Evolutionary conservation across 1,140 invertebrate species (phyloP).

Genomic region (Potamilus streckersoni): DNA sequence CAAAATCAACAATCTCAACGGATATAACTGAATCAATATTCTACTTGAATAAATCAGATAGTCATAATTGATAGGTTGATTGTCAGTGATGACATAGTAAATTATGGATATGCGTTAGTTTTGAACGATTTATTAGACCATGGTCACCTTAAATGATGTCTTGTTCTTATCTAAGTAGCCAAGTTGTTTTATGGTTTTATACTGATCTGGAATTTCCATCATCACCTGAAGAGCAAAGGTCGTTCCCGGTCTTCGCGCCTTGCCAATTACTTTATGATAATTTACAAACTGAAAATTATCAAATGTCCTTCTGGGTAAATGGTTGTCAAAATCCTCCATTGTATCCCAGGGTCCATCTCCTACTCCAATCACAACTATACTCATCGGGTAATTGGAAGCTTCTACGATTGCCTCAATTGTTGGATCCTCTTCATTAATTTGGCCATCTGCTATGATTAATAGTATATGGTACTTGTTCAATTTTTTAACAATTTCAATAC

Average conservation of each 20-base stretch:
- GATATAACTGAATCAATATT: too few species aligned
- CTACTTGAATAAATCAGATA: too few species aligned
- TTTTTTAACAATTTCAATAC: slow-evolving; percentile 68
- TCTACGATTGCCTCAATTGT: slow-evolving; percentile 71
- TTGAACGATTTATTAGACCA: too few species aligned
- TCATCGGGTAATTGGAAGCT: slow-evolving; percentile 71
- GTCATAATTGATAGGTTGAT: too few species aligned
- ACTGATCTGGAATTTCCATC: slow-evolving; percentile 73
- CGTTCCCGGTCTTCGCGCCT: slow-evolving; percentile 68
- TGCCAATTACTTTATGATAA: slow-evolving; percentile 67
- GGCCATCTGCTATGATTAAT: slow-evolving; percentile 72
- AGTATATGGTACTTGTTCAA: slow-evolving; percentile 70
- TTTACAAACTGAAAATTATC: slow-evolving; percentile 75
- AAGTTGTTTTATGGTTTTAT: slow-evolving; percentile 69
- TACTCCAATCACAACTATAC: slow-evolving; percentile 73
- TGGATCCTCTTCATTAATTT: slow-evolving; percentile 69
- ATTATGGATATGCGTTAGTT: too few species aligned
- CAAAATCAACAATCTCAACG: too few species aligned
- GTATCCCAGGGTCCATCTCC: slow-evolving; percentile 73
- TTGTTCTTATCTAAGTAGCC: slow-evolving; percentile 47
- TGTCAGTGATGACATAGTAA: too few species aligned
- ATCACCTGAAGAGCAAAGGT: slow-evolving; percentile 70
- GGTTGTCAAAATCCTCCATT: slow-evolving; percentile 72
- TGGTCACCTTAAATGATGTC: neutral
- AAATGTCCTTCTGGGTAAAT: slow-evolving; percentile 70